Base-by-base conservation (phyloP, 2,797 vertebrate genomes). In the Xenopus petersii region DNA sequence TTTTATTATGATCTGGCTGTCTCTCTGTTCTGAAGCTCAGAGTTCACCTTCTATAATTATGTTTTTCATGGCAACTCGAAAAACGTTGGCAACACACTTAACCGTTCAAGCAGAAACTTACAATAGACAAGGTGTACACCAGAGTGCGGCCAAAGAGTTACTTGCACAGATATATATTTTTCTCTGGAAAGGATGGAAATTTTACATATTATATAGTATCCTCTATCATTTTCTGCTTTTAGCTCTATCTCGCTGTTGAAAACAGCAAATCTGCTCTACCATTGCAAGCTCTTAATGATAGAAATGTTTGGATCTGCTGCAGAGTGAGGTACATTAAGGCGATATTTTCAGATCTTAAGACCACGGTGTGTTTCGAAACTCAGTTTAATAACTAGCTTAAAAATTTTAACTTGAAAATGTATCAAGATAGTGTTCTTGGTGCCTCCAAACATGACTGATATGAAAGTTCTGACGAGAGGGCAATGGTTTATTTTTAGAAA, bases 161-260 rank as follows among this genome's bases (percentile, higher is more conserved):
- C 58, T 33, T 62, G 26, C 61, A 63, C 51, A 46, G 26, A 8
- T 17, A 56, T 56, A 42, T 77, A 67, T 77, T 58, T 72, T 70
- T 30, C 60, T 58, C 58, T 63, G 64, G 36, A 48, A 66, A 58
- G 59, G 71, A 72, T 64, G 75, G 59, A 64, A 64, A 73, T 68
- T 68, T 77, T 55, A 67, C 64, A 64, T 64, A 42, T 77, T 73
- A 63, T 68, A 68, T 30, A 63, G 65, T 70, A 58, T 69, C 65
- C 75, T 73, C 75, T 78, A 78, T 78, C 70, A 78, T 78, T 78
- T 78, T 73, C 75, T 68, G 75, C 75, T 73, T 78, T 78, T 78
- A 78, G 75, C 58, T 78, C 75, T 30, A 73, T 68, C 8, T 6
- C 75, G 67, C 70, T 56, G 75, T 73, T 63, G 58, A 71, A 76